Evolutionary conservation across 1,140 invertebrate genomes (phyloP), one percentile per base, ranked within the genome.

Genomic region (Mya arenaria): DNA sequence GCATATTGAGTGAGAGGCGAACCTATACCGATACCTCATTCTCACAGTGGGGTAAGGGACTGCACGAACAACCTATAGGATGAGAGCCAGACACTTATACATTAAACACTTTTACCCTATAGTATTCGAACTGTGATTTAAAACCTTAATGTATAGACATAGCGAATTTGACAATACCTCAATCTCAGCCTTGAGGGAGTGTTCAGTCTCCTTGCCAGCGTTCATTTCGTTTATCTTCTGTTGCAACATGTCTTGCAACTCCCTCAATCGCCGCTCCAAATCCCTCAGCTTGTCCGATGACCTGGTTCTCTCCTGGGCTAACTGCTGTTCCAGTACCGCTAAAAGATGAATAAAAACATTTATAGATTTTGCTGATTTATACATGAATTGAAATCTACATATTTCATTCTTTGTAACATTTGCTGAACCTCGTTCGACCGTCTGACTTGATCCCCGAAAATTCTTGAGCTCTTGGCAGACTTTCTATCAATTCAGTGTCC

Each of bases 231-330:
- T 25, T 36, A 73, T 55, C 28, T 58, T 73, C 15, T 23, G 25
- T 19, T 56, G 25, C 32, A 73, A n/a, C 52, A n/a, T 8, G 32
- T 73, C 69, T 52, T 73, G 69, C 28, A 73, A 25, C 34, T 73
- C 69, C 36, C 58, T 73, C 48, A 73, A 37, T 23, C 58, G 23
- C n/a, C 32, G 28, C 36, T 73, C 69, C 10, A 73, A 52, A 13
- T n/a, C 32, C 37, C 44, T 2, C n/a, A 58, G 36, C 0, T 58
- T 48, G 10, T 73, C 48, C 19, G 8, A n/a, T 6, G 25, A 10
- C 17, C 36, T 28, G 23, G 10, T 52, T n/a, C 69, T 55, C 15
- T 73, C 69, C 15, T 55, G 48, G 0, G 28, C 6, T 34, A 58
- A 37, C 34, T 73, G 69, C 8, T 58, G 13, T 58, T 56, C 52